These are phyloP conservation scores for Syngnathus floridae DNA, from an alignment of 2,113 vertebrate species.

Conservation along the genomic window DNA sequence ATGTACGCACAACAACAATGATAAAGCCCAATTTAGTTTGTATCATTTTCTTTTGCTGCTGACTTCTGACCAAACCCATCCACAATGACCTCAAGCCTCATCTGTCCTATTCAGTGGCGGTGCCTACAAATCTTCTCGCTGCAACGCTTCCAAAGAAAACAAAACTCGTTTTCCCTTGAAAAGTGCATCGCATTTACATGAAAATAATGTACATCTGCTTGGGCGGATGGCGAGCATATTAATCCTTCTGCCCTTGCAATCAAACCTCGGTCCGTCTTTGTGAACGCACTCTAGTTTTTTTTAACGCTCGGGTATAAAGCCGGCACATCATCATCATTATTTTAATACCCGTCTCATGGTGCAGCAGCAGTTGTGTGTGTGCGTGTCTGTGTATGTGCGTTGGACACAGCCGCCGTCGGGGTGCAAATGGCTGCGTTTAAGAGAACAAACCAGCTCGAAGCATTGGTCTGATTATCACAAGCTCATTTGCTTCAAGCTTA, in stretches of 20 bases:
- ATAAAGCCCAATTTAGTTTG: not conserved
- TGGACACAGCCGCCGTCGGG: conserved; percentile 47
- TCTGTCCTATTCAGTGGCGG: not conserved
- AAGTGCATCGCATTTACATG: not conserved
- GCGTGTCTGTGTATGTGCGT: not conserved
- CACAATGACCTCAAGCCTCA: not conserved
- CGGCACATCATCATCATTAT: conserved; percentile 57
- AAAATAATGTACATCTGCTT: conserved; percentile 61
- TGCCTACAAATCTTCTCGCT: not conserved
- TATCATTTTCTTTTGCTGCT: not conserved
- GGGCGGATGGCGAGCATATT: conserved; percentile 58
- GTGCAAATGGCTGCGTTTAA: conserved; percentile 45
- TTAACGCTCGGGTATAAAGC: conserved; percentile 29
- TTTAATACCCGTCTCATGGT: conserved; percentile 57
- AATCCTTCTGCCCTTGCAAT: conserved; percentile 55
- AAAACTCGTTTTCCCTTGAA: not conserved
- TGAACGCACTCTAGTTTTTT: conserved; percentile 24
- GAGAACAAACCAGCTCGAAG: conserved; percentile 45
- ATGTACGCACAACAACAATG: not conserved
- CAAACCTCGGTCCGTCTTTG: conserved; percentile 49
- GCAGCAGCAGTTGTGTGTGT: conserved; percentile 23
- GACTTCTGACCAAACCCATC: not conserved
- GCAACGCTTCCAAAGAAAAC: conserved; percentile 3
- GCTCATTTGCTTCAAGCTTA: conserved; percentile 56
- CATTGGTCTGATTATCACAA: conserved; percentile 51